Conservation (phyloP, 2,113 vertebrate genomes). For the Orycteropus afer region DNA sequence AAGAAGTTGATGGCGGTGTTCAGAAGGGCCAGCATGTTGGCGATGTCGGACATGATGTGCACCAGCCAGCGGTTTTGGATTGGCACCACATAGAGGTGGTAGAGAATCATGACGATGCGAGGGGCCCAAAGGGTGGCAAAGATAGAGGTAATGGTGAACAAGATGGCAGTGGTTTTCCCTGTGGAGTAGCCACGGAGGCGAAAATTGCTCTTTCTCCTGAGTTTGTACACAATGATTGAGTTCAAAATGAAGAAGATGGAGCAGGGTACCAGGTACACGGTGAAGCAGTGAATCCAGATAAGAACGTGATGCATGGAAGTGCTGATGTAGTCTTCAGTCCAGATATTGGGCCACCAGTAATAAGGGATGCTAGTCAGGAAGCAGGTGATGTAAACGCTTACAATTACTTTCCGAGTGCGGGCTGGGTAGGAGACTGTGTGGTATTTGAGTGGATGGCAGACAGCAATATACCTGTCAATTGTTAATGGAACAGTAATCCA, state of each 20-base stretch:
- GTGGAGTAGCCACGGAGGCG: conserved; percentile 95
- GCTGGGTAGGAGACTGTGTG: conserved; percentile 96
- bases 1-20: conserved; percentile 99
- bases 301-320: conserved; percentile 93
- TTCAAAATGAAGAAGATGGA: conserved; percentile 97
- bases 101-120: conserved; percentile 94
- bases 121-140: conserved; percentile 97
- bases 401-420: conserved; percentile 94
- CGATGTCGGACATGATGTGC: conserved; percentile 92
- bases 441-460: conserved; percentile 97
- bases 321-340: conserved; percentile 91
- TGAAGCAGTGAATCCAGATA: conserved; percentile 96
- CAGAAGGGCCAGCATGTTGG: conserved; percentile 96
- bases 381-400: conserved; percentile 93
- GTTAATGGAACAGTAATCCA: conserved; percentile 98
- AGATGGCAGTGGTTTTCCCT: conserved; percentile 96
- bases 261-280: conserved; percentile 95
- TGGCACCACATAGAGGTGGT: conserved; percentile 94
- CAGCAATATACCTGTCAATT: conserved; percentile 96
- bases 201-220: conserved; percentile 93
- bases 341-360: conserved; percentile 99
- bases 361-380: conserved; percentile 95
- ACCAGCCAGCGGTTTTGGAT: conserved; percentile 90
- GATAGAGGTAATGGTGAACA: conserved; percentile 96
- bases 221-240: conserved; percentile 94